Percentiles rank a stretch among this genome's conserved stretches.
Conservation (phyloP, 2,113 vertebrate genomes). For the Bubo bubo region DNA sequence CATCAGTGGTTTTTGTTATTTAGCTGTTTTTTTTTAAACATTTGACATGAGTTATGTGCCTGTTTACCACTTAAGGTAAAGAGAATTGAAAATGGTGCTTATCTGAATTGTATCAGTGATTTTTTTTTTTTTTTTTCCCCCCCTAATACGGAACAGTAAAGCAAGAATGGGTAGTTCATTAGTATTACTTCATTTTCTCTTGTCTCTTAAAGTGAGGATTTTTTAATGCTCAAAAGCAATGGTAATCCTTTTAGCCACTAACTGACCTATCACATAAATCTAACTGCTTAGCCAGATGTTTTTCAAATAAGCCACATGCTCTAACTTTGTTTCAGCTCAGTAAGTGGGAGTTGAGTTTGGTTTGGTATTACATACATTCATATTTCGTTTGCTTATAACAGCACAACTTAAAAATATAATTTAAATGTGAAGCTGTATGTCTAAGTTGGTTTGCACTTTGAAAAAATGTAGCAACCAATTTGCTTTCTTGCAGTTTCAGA, state of each 20-base stretch:
- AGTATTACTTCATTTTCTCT: not conserved
- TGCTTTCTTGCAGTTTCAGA: slow-evolving; percentile 52
- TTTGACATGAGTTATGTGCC: rapidly evolving
- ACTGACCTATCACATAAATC: not conserved
- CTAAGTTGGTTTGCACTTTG: not conserved
- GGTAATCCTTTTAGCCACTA: not conserved
- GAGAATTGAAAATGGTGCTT: not conserved
- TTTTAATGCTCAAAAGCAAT: not conserved
- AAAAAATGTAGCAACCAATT: not conserved
- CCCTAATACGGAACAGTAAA: not conserved
- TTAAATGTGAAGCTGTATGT: not conserved
- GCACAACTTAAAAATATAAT: not conserved
- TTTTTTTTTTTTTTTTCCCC: not conserved
- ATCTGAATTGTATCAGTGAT: not conserved
- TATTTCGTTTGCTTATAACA: not conserved
- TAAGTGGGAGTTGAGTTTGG: not conserved
- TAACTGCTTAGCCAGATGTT: not conserved
- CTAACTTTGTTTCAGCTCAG: not conserved
- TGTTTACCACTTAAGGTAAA: not conserved
- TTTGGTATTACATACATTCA: not conserved
- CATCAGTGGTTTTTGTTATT: not conserved
- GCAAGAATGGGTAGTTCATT: not conserved
- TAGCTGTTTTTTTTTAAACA: not conserved
- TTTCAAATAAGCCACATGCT: not conserved
- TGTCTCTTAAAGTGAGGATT: not conserved